These are phyloP conservation scores for Theristicus caerulescens DNA, from an alignment of 2,113 vertebrate species.

Conservation along the genomic window DNA sequence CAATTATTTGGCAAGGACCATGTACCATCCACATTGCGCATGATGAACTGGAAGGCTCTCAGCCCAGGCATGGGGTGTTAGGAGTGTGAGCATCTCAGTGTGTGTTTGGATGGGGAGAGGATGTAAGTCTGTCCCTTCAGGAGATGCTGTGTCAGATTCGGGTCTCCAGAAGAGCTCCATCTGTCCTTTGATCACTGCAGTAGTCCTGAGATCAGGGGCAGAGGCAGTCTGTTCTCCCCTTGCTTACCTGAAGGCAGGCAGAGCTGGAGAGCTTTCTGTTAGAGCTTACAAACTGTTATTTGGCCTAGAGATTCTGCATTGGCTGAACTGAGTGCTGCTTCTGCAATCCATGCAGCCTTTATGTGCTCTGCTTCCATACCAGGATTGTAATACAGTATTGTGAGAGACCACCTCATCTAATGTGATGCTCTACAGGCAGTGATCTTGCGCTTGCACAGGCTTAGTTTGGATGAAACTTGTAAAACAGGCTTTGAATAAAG, in stretches of 20 bases:
- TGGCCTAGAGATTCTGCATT: background rate
- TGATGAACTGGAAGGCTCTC: background rate
- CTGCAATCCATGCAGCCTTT: background rate
- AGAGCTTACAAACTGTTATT: background rate
- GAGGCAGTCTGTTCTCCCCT: background rate
- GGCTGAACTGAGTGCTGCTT: background rate
- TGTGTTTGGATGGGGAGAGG: background rate
- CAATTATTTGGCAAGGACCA: background rate
- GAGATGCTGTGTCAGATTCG: background rate
- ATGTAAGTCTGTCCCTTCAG: background rate
- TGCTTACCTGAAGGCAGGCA: background rate
- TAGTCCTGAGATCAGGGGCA: background rate
- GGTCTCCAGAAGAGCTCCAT: background rate
- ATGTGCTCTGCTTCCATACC: background rate
- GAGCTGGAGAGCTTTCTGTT: background rate
- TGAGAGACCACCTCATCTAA: background rate
- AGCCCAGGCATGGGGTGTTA: background rate
- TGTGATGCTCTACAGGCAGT: background rate
- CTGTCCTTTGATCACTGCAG: background rate
- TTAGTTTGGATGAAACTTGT: background rate
- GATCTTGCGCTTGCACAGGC: background rate
- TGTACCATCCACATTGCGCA: fast-evolving
- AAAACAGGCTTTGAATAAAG: background rate
- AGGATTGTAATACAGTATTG: background rate
- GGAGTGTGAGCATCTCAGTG: background rate